Percentiles rank a stretch among this genome's conserved stretches.
Evolutionary conservation across 2,113 vertebrate species (phyloP).

Genomic region (Ondatra zibethicus): DNA sequence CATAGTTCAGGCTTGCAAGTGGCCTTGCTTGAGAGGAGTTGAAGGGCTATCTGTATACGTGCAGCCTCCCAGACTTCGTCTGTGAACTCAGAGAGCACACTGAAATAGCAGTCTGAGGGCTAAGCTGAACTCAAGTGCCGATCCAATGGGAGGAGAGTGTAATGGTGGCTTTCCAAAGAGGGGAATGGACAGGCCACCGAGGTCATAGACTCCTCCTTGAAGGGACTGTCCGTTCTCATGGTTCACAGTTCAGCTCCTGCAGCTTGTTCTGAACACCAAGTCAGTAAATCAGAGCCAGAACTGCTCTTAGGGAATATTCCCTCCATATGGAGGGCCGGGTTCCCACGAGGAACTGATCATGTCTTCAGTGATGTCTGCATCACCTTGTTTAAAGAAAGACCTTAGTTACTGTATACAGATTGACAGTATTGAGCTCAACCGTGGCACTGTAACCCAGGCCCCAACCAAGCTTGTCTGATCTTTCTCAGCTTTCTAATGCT

Average conservation of each 20-base stretch:
- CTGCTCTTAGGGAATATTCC: no score
- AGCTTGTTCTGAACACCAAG: fast-evolving
- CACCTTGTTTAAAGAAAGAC: background rate
- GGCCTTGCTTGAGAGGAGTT: no score
- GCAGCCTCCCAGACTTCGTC: background rate
- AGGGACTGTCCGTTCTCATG: background rate
- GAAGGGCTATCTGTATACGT: fast-evolving
- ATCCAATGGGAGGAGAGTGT: background rate
- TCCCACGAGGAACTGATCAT: background rate
- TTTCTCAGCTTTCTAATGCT: background rate
- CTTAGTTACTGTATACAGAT: fast-evolving
- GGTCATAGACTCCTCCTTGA: background rate
- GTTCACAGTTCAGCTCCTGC: fast-evolving
- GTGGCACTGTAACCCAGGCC: fast-evolving
- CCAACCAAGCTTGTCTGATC: fast-evolving
- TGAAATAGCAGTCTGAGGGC: background rate
- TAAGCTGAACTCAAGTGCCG: no score
- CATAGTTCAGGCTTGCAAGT: background rate
- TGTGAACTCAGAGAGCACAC: background rate
- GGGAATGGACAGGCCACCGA: fast-evolving
- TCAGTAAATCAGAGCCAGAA: fast-evolving
- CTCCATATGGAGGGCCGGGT: background rate
- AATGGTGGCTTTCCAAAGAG: background rate
- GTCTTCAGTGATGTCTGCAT: fast-evolving
- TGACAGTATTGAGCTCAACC: background rate